Evolutionary conservation across 2,113 vertebrate genomes (phyloP).

Genomic region (Lophius piscatorius): DNA sequence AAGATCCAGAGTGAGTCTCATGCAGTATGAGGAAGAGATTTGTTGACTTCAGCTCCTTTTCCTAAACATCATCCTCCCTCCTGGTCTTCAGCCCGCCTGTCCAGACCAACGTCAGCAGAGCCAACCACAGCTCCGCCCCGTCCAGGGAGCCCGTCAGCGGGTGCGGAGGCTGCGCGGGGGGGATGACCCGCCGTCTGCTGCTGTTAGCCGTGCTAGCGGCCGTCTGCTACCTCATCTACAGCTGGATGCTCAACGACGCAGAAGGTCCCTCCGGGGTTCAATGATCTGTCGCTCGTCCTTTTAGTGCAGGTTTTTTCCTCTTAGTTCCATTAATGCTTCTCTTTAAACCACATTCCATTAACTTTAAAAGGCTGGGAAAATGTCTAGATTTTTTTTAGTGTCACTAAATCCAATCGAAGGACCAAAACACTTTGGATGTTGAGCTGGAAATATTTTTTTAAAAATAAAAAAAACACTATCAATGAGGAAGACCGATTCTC

Average conservation of each 20-base stretch:
- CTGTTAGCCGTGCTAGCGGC: slow-evolving; percentile 58
- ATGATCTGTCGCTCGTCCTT: too few species aligned
- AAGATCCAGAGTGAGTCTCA: slow-evolving; percentile 30
- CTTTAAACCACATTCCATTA: too few species aligned
- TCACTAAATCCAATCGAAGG: too few species aligned
- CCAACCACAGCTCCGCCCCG: slow-evolving; percentile 42
- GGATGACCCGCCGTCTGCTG: slow-evolving; percentile 55
- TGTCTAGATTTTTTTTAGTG: too few species aligned
- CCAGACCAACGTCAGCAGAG: slow-evolving; percentile 20
- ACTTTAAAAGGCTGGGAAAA: too few species aligned
- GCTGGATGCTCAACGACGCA: slow-evolving; percentile 38
- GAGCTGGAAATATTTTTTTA: too few species aligned
- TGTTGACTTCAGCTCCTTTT: neutral
- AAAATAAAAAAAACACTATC: too few species aligned
- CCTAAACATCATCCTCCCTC: neutral
- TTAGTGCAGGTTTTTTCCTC: too few species aligned
- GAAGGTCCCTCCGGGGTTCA: slow-evolving; percentile 28
- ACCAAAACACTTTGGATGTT: too few species aligned
- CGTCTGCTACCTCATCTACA: slow-evolving; percentile 64
- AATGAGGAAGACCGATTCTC: too few species aligned
- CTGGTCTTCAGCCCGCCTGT: slow-evolving; percentile 48
- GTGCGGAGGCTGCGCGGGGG: slow-evolving; percentile 40
- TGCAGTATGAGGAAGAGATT: neutral
- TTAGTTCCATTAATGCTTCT: too few species aligned
- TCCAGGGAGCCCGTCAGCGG: slow-evolving; percentile 24